phyloP scores from a whole-genome alignment of 2,113 vertebrate genomes.

The Hippolais icterina region DNA sequence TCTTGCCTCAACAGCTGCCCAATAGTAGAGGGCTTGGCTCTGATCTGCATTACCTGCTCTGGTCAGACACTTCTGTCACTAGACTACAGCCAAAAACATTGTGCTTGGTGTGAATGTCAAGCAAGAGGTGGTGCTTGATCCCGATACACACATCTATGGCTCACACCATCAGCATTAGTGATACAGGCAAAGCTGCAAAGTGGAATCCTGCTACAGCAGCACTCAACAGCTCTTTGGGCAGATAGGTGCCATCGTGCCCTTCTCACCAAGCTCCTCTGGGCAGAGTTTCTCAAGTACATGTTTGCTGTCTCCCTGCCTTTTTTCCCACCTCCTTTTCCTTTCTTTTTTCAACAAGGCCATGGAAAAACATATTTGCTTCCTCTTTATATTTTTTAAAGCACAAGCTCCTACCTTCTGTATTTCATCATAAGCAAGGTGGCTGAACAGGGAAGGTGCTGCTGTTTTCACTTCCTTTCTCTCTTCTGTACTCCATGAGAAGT shows the following conservation, averaged over 20 bases:
- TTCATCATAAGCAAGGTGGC: background rate
- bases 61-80: background rate
- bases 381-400: background rate
- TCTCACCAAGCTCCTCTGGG: background rate
- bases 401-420: background rate
- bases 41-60: background rate
- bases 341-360: background rate
- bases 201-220: background rate
- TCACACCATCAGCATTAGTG: background rate
- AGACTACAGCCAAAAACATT: background rate
- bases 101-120: background rate
- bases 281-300: background rate
- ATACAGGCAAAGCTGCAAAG: background rate
- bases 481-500: background rate
- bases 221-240: fast-evolving
- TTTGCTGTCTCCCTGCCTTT: background rate
- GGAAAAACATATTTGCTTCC: background rate
- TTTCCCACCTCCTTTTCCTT: fast-evolving
- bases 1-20: background rate
- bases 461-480: background rate
- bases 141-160: background rate
- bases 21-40: fast-evolving
- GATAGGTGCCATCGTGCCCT: background rate
- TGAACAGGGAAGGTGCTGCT: background rate
- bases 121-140: background rate